Evolutionary conservation across 2,113 vertebrate species (phyloP).

Genomic region (Varanus komodoensis): DNA sequence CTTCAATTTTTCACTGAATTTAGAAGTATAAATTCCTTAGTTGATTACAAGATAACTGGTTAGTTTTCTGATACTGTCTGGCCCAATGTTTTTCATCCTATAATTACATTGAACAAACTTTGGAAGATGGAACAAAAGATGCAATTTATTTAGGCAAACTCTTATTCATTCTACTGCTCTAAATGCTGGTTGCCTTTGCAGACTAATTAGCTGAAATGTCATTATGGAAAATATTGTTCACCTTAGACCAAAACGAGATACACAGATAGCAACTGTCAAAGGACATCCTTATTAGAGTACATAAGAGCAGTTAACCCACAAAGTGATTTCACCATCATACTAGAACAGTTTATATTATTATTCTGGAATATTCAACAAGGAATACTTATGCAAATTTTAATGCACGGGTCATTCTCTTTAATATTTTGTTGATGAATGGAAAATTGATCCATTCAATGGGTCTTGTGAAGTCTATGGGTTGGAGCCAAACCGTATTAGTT

Average conservation of each 20-base stretch:
- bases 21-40: slow-evolving; percentile 19
- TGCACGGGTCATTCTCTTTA: neutral
- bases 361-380: neutral
- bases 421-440: neutral
- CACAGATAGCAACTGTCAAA: slow-evolving; percentile 45
- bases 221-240: neutral
- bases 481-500: too few species aligned
- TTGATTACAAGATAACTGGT: neutral
- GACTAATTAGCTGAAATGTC: slow-evolving; percentile 17
- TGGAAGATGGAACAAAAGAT: neutral
- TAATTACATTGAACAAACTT: neutral
- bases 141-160: slow-evolving; percentile 17
- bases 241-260: slow-evolving; percentile 9
- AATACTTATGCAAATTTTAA: neutral
- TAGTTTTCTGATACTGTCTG: accelerated
- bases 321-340: neutral
- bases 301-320: slow-evolving; percentile 18
- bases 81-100: neutral
- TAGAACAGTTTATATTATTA: accelerated
- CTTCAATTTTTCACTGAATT: slow-evolving; percentile 14
- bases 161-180: slow-evolving; percentile 1
- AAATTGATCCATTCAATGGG: neutral
- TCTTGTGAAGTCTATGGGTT: neutral
- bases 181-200: slow-evolving; percentile 18
- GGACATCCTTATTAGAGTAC: slow-evolving; percentile 39